Evolutionary conservation across 2,888 invertebrate species (phyloP).

Genomic region (Leptinotarsa tumamoca): DNA sequence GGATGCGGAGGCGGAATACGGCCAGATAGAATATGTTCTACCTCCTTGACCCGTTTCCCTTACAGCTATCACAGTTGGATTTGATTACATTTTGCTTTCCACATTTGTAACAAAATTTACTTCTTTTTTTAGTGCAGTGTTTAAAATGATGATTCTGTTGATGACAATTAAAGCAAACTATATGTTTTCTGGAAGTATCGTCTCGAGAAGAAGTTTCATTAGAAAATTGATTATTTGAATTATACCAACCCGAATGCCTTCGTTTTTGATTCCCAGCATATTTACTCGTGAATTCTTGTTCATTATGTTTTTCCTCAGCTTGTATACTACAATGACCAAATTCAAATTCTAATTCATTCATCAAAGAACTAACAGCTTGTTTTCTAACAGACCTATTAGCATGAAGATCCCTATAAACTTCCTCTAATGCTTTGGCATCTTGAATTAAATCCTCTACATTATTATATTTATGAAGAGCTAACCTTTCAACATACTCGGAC

Average conservation of each 20-base stretch:
- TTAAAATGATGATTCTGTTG: background rate
- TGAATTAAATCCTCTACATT: background rate
- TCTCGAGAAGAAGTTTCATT: background rate
- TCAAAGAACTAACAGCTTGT: background rate
- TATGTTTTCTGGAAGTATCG: background rate
- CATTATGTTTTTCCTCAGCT: no score
- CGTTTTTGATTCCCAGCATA: no score
- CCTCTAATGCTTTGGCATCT: background rate
- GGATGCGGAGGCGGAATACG: background rate
- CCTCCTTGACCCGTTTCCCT: constrained; percentile 2
- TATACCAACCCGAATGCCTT: no score
- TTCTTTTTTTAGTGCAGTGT: background rate
- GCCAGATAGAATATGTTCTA: background rate
- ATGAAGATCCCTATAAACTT: background rate
- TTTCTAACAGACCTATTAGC: background rate
- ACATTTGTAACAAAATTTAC: background rate
- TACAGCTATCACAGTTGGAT: background rate
- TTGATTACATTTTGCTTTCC: background rate
- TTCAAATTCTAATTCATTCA: background rate
- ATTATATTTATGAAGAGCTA: background rate
- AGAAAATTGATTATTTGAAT: background rate
- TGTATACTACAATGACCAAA: background rate
- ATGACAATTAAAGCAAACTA: background rate
- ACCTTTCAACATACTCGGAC: background rate
- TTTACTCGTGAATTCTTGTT: no score